A percentile compares a stretch with the other conserved stretches of the same genome.
These are phyloP conservation scores for Hylomyscus alleni DNA, from an alignment of 2,797 vertebrate species.

Conservation along the genomic window DNA sequence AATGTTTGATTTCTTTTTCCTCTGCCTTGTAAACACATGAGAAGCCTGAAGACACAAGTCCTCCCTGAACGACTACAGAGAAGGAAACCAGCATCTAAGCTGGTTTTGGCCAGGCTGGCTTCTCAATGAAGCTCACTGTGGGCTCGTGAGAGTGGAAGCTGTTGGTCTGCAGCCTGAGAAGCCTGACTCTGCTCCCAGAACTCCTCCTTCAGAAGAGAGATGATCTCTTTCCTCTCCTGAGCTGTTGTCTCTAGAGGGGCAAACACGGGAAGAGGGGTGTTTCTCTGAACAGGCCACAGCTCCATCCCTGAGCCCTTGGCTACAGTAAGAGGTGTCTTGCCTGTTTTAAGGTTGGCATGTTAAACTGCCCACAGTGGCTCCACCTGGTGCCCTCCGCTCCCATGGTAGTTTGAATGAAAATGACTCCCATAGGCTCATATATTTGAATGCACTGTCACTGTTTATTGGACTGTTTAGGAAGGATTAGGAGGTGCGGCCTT, in stretches of 20 bases:
- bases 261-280: no score
- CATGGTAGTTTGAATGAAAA: neutral
- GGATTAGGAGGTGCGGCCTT: neutral
- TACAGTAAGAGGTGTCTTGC: no score
- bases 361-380: neutral
- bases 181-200: neutral
- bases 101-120: no score
- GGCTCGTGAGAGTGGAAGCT: accelerated
- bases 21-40: neutral
- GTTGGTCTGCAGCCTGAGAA: accelerated
- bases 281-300: neutral
- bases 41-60: neutral
- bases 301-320: neutral
- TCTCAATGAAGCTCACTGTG: neutral
- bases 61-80: neutral
- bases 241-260: neutral
- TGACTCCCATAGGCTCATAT: no score
- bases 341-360: neutral
- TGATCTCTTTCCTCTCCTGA: accelerated
- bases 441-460: neutral
- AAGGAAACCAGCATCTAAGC: accelerated
- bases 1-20: conserved; percentile 57
- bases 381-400: accelerated
- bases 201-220: neutral
- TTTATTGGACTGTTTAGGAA: neutral